These are phyloP conservation scores for Petrocephalus sullivani DNA, from an alignment of 2,797 vertebrate species.

Conservation along the genomic window DNA sequence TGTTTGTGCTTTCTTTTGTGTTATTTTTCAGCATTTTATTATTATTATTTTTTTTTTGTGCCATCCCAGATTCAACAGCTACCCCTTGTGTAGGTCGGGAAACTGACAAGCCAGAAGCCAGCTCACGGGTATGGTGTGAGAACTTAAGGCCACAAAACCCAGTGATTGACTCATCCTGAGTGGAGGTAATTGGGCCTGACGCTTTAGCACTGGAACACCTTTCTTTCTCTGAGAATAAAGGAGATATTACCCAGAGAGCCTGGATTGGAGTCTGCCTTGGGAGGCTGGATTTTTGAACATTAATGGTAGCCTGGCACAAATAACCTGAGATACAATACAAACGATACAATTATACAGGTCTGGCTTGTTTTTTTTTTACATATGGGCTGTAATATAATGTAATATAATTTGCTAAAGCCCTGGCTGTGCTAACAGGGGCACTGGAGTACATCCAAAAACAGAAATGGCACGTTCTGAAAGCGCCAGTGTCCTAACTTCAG, in stretches of 20 bases:
- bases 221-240: not conserved
- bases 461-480: not conserved
- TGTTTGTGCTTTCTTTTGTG: not conserved
- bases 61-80: not conserved
- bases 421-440: not conserved
- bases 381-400: slow-evolving; percentile 5
- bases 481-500: not conserved
- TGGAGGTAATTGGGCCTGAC: slow-evolving; percentile 15
- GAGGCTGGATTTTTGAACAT: not conserved
- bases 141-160: not conserved
- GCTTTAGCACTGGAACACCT: not conserved
- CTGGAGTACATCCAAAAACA: not conserved
- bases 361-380: not conserved
- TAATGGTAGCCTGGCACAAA: not conserved
- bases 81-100: not conserved
- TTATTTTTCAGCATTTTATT: not conserved
- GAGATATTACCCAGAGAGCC: slow-evolving; percentile 15
- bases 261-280: not conserved
- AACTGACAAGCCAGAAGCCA: not conserved
- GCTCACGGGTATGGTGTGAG: not conserved
- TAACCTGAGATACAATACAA: slow-evolving; percentile 10
- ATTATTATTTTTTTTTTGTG: not conserved
- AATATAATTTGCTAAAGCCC: not conserved
- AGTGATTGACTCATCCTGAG: not conserved
- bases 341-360: slow-evolving; percentile 18